Percentiles rank a stretch among this genome's conserved stretches.
Conservation (phyloP, 2,797 vertebrate species). For the Rachycentron canadum region DNA sequence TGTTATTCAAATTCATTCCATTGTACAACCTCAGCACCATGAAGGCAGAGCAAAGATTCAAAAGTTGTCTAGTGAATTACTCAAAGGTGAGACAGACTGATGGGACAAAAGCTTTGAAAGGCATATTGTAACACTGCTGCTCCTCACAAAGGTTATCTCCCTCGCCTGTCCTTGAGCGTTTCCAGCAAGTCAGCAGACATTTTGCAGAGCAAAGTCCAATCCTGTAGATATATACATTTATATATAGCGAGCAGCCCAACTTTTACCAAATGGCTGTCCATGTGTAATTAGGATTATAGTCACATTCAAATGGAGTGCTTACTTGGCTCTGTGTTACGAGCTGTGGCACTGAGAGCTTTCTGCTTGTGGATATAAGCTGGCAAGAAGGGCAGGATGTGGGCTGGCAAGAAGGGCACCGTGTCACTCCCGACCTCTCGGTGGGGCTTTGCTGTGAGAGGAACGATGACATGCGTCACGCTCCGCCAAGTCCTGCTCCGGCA, state of each 20-base stretch:
- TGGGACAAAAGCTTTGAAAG: slow-evolving; percentile 77
- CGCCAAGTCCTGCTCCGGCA: slow-evolving; percentile 58
- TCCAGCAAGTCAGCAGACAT: slow-evolving; percentile 72
- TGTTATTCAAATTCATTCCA: slow-evolving; percentile 79
- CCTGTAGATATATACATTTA: slow-evolving; percentile 37
- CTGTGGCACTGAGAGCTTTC: slow-evolving; percentile 62
- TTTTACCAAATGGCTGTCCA: slow-evolving; percentile 44
- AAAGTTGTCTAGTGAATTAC: slow-evolving; percentile 73
- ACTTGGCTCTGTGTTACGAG: slow-evolving; percentile 57
- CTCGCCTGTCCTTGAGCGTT: slow-evolving; percentile 71
- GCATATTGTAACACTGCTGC: slow-evolving; percentile 62
- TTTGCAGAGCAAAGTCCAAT: slow-evolving; percentile 54
- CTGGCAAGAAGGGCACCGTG: slow-evolving; percentile 70
- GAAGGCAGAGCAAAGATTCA: slow-evolving; percentile 69
- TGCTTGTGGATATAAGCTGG: slow-evolving; percentile 67
- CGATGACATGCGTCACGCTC: slow-evolving; percentile 72
- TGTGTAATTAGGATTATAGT: slow-evolving; percentile 75
- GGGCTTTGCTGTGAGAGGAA: slow-evolving; percentile 66
- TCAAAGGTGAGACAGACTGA: slow-evolving; percentile 76
- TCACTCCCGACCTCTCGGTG: slow-evolving; percentile 68
- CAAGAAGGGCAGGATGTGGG: slow-evolving; percentile 64
- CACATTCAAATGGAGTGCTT: slow-evolving; percentile 75
- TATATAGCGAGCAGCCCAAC: slow-evolving; percentile 24
- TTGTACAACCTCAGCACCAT: slow-evolving; percentile 72
- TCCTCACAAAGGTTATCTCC: slow-evolving; percentile 77